Evolutionary conservation across 1,140 invertebrate genomes (phyloP).

Genomic region (Drosophila mayri): DNA sequence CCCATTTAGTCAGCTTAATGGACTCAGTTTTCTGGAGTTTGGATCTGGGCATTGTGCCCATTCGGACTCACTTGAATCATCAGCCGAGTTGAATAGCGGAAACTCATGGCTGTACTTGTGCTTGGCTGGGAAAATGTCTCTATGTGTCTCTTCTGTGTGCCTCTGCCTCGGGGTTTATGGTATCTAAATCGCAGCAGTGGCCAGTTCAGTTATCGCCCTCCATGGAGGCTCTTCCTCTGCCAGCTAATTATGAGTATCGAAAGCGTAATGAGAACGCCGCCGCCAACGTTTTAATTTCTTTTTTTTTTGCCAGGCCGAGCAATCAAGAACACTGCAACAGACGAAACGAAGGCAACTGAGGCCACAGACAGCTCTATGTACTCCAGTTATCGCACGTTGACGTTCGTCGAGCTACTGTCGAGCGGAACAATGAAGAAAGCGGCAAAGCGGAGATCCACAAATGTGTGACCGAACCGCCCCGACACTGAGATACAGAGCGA

Average conservation of each 20-base stretch:
- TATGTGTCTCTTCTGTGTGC: slow-evolving; percentile 16
- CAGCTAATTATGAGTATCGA: slow-evolving; percentile 59
- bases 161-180: slow-evolving; percentile 22
- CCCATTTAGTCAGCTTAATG: slow-evolving; percentile 4
- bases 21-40: slow-evolving; percentile 6
- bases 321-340: slow-evolving; percentile 31
- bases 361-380: slow-evolving; percentile 41
- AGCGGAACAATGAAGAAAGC: slow-evolving; percentile 71
- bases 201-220: slow-evolving; percentile 53
- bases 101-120: slow-evolving; percentile 72
- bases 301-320: slow-evolving; percentile 28
- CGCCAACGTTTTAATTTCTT: slow-evolving; percentile 53
- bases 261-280: slow-evolving; percentile 45
- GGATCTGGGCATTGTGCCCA: slow-evolving; percentile 19
- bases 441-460: slow-evolving; percentile 60
- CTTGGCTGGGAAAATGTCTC: slow-evolving; percentile 26
- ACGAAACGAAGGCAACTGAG: slow-evolving; percentile 13
- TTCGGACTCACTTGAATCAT: slow-evolving; percentile 60
- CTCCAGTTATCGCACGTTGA: slow-evolving; percentile 73
- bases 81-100: slow-evolving; percentile 64
- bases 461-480: slow-evolving; percentile 56
- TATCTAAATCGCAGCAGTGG: slow-evolving; percentile 56
- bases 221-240: slow-evolving; percentile 42
- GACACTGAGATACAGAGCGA: slow-evolving; percentile 11
- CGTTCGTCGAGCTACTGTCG: slow-evolving; percentile 63